phyloP scores from a whole-genome alignment of 2,113 vertebrate genomes.

The Oreocharis arfaki region DNA sequence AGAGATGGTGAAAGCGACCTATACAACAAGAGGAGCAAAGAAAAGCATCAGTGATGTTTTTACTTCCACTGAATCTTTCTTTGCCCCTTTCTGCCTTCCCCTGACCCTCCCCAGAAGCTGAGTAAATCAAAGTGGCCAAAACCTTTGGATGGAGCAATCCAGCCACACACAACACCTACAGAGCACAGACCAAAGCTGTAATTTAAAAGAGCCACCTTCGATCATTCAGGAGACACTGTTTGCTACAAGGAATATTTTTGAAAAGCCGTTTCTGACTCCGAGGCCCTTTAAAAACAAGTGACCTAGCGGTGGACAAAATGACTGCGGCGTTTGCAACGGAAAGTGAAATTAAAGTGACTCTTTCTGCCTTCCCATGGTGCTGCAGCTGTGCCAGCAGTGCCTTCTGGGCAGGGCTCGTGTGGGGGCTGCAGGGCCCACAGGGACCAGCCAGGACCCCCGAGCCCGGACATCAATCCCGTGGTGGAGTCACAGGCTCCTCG shows the following conservation, averaged over 20 bases:
- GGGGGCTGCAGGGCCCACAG: background rate
- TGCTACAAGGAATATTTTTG: background rate
- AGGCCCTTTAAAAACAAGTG: conserved; percentile 1
- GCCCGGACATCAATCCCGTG: fast-evolving
- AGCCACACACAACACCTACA: background rate
- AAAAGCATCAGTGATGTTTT: fast-evolving
- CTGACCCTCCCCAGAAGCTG: background rate
- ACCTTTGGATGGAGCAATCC: background rate
- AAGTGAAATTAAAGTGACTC: background rate
- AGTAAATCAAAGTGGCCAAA: background rate
- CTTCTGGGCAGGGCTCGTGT: fast-evolving
- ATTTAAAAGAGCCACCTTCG: background rate
- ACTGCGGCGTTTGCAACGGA: background rate
- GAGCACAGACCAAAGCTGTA: background rate
- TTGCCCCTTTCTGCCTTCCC: background rate
- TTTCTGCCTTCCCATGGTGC: background rate
- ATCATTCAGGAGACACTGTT: background rate
- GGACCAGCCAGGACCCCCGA: background rate
- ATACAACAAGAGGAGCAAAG: background rate
- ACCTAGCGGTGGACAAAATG: background rate
- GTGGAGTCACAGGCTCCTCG: background rate
- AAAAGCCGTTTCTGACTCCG: conserved; percentile 6
- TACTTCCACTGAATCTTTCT: background rate
- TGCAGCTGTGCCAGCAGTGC: background rate
- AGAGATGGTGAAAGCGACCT: background rate